Evolutionary conservation across 2,797 vertebrate species (phyloP).

Genomic region (Lindbergichthys nudifrons): DNA sequence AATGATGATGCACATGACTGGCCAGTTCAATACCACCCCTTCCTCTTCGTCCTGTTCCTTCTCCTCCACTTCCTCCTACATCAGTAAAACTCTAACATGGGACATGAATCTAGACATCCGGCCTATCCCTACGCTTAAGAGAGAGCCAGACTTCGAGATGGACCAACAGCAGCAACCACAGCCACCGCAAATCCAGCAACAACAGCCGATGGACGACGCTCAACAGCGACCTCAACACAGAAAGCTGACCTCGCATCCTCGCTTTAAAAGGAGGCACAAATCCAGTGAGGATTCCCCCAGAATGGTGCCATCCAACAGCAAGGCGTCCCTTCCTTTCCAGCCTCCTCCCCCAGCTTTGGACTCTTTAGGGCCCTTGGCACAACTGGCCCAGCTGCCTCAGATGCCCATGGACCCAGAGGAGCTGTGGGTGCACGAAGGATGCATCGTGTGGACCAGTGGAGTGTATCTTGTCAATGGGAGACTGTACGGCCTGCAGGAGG

Average conservation of each 20-base stretch:
- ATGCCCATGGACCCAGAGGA: constrained; percentile 99
- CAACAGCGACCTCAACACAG: constrained; percentile 85
- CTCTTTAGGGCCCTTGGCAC: constrained; percentile 86
- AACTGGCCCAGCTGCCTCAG: constrained; percentile 94
- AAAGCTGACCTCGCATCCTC: constrained; percentile 93
- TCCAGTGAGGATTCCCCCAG: constrained; percentile 93
- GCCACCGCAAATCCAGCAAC: constrained; percentile 57
- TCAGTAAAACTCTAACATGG: constrained; percentile 71
- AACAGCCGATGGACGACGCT: constrained; percentile 69
- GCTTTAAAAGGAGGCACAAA: constrained; percentile 97
- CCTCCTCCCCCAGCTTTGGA: constrained; percentile 92
- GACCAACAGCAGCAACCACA: constrained; percentile 69
- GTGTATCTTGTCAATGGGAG: constrained; percentile 97
- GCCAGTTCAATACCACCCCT: constrained; percentile 49
- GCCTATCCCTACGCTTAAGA: constrained; percentile 74
- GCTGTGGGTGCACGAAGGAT: constrained; percentile 98
- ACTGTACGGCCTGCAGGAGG: constrained; percentile 98
- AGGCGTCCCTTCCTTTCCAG: constrained; percentile 90
- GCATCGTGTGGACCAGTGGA: constrained; percentile 98
- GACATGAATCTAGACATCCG: constrained; percentile 71
- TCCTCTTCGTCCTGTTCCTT: constrained; percentile 41
- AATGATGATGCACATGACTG: constrained; percentile 62
- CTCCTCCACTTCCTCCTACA: constrained; percentile 39
- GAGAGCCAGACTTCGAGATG: constrained; percentile 73
- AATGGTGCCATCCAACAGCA: constrained; percentile 89